Conservation (phyloP, 2,797 vertebrate species). For the Parauchenoglanis punctatus region DNA sequence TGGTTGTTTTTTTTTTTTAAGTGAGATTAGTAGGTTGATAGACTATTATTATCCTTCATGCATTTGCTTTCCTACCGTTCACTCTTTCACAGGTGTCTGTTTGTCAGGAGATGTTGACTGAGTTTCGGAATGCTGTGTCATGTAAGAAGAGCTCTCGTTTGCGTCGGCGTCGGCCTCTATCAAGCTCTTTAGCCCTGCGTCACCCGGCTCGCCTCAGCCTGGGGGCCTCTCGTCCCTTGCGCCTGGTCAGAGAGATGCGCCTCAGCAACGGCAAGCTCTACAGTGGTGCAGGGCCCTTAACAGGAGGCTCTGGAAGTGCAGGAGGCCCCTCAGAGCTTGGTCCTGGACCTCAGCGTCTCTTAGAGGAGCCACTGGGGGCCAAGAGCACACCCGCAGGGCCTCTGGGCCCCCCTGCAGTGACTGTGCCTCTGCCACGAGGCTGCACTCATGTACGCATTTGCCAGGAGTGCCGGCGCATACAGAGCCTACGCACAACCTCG, state of each 20-base stretch:
- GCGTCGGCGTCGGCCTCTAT: constrained; percentile 75
- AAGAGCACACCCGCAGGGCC: constrained; percentile 62
- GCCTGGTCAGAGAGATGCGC: constrained; percentile 84
- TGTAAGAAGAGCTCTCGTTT: constrained; percentile 88
- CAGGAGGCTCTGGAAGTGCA: constrained; percentile 54
- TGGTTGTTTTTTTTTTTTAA: not conserved
- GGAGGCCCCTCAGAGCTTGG: constrained; percentile 68
- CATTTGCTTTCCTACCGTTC: not conserved
- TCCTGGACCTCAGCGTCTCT: constrained; percentile 75
- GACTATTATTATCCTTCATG: not conserved
- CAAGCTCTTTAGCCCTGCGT: constrained; percentile 70
- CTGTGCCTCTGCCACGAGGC: constrained; percentile 70
- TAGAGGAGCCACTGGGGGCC: constrained; percentile 71
- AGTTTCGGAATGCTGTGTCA: constrained; percentile 85
- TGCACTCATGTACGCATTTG: constrained; percentile 90
- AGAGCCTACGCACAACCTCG: constrained; percentile 76
- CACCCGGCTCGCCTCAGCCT: constrained; percentile 77
- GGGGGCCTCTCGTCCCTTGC: constrained; percentile 75
- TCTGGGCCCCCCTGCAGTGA: constrained; percentile 62
- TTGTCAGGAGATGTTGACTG: constrained; percentile 89
- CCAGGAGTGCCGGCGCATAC: constrained; percentile 88
- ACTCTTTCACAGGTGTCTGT: constrained; percentile 79
- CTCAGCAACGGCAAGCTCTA: constrained; percentile 90
- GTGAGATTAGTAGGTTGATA: not conserved
- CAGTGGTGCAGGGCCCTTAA: constrained; percentile 79